phyloP scores from a whole-genome alignment of 2,797 vertebrate genomes.

The Rachycentron canadum region DNA sequence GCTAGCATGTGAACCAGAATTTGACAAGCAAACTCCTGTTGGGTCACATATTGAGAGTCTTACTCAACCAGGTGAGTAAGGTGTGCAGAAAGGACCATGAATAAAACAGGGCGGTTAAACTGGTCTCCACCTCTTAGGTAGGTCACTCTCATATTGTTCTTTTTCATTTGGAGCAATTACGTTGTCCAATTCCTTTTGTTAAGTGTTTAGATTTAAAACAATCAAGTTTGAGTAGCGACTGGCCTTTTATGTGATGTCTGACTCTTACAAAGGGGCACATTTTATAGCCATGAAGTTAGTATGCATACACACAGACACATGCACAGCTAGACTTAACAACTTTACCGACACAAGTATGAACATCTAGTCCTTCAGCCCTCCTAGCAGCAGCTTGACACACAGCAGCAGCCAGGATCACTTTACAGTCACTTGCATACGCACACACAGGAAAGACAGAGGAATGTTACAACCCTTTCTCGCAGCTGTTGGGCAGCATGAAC shows the following conservation, averaged over 20 bases:
- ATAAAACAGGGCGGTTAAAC: neutral
- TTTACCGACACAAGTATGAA: constrained; percentile 32
- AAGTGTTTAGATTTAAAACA: neutral
- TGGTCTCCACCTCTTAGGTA: neutral
- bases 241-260: no score
- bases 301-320: neutral
- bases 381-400: constrained; percentile 39
- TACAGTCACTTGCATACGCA: constrained; percentile 43
- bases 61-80: constrained; percentile 5
- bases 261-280: neutral
- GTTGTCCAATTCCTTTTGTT: neutral
- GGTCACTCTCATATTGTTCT: neutral
- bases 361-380: constrained; percentile 31
- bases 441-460: neutral
- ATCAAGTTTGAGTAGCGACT: neutral
- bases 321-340: neutral
- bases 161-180: neutral
- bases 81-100: neutral
- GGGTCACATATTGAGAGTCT: constrained; percentile 10
- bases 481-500: constrained; percentile 51
- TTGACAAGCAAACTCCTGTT: constrained; percentile 28
- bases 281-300: neutral
- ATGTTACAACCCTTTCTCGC: constrained; percentile 28
- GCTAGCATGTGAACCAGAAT: neutral
- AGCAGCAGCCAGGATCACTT: constrained; percentile 53